A percentile compares a stretch with the other conserved stretches of the same genome.
phyloP scores from a whole-genome alignment of 2,888 invertebrate genomes.

The Dicycla oo region DNA sequence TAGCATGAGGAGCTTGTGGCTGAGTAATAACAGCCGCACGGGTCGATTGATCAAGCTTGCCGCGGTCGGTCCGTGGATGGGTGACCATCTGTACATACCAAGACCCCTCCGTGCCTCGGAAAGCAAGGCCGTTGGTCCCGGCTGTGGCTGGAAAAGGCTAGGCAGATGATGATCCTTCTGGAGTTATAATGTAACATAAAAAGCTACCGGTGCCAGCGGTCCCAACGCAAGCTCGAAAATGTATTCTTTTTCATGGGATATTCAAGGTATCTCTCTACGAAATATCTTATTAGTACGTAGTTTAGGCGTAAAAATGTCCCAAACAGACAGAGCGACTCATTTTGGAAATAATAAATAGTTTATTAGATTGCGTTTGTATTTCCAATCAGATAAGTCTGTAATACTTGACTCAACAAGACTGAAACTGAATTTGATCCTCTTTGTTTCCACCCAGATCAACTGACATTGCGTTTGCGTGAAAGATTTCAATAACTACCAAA shows the following conservation, averaged over 20 bases:
- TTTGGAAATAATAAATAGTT: background rate
- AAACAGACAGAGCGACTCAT: too few relatives aligned
- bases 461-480: constrained; percentile 9
- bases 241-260: background rate
- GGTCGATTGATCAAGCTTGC: too few relatives aligned
- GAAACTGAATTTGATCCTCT: background rate
- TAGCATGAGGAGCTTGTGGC: too few relatives aligned
- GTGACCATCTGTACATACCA: too few relatives aligned
- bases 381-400: background rate
- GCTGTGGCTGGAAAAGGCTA: too few relatives aligned
- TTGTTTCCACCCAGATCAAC: background rate
- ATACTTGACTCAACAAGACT: background rate
- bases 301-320: background rate
- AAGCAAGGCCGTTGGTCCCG: too few relatives aligned
- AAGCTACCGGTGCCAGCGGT: too few relatives aligned
- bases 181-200: background rate
- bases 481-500: constrained; percentile 26
- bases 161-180: too few relatives aligned
- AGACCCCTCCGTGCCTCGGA: too few relatives aligned
- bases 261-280: background rate
- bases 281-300: background rate
- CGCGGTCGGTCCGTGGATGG: too few relatives aligned
- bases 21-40: too few relatives aligned
- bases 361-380: background rate
- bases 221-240: background rate